Conservation (phyloP, 2,797 vertebrate species). For the Luscinia megarhynchos region DNA sequence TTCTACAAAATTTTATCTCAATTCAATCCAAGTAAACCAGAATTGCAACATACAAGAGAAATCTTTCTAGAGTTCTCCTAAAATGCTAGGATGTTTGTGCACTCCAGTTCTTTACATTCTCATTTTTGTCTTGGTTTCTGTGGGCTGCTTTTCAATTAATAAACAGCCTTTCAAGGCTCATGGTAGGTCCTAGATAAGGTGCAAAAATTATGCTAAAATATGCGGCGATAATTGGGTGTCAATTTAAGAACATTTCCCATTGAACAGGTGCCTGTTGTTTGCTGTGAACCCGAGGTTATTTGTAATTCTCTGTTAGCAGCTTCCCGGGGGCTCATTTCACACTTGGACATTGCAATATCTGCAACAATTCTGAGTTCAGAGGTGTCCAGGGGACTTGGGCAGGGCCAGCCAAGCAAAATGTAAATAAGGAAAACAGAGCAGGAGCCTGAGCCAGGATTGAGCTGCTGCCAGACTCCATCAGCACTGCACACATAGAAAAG, state of each 20-base stretch:
- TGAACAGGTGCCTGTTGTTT: constrained; percentile 29
- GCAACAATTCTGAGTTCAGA: constrained; percentile 8
- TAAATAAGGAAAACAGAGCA: constrained; percentile 4
- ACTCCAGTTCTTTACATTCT: background rate
- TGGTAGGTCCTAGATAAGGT: background rate
- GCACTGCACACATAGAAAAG: background rate
- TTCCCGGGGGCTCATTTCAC: constrained; percentile 11
- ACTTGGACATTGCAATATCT: background rate
- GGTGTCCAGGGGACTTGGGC: constrained; percentile 31
- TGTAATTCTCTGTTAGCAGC: background rate
- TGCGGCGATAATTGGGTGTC: constrained; percentile 45
- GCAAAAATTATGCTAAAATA: constrained; percentile 2
- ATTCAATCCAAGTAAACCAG: background rate
- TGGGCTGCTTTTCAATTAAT: background rate
- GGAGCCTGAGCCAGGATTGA: background rate
- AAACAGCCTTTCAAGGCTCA: background rate
- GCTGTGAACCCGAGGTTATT: background rate
- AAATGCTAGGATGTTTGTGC: background rate
- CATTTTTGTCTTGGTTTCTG: background rate
- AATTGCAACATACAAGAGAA: background rate
- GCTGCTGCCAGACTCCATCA: constrained; percentile 30
- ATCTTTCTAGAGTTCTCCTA: background rate
- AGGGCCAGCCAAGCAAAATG: constrained; percentile 22
- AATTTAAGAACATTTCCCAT: background rate
- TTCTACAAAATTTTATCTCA: background rate